Percentiles rank a stretch among this genome's conserved stretches.
Conservation (phyloP, 2,113 vertebrate species). For the Agelaius phoeniceus region DNA sequence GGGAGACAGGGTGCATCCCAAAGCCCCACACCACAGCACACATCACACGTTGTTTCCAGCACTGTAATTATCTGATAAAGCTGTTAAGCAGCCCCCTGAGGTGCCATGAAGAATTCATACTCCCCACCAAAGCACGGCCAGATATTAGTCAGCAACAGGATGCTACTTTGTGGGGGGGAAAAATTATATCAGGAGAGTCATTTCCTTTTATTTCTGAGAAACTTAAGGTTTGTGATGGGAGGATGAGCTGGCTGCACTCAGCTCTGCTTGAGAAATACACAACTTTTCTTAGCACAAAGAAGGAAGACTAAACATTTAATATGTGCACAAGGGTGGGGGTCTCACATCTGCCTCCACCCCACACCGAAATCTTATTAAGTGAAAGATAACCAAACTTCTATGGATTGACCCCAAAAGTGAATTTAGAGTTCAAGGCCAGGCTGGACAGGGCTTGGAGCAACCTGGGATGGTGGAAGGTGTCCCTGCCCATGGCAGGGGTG, state of each 20-base stretch:
- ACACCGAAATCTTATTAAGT: background rate
- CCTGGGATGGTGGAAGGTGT: background rate
- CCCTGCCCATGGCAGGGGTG: background rate
- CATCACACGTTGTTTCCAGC: conserved; percentile 28
- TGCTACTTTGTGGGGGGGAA: fast-evolving
- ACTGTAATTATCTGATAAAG: conserved; percentile 45
- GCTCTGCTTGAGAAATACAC: background rate
- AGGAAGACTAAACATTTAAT: background rate
- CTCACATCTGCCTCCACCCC: background rate
- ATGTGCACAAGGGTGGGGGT: fast-evolving
- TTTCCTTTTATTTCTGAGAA: background rate
- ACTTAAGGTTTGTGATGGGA: background rate
- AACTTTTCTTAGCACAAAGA: fast-evolving
- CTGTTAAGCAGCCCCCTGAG: background rate
- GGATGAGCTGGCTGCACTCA: background rate
- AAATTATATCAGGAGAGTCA: background rate
- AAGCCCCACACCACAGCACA: background rate
- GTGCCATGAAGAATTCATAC: background rate
- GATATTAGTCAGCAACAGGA: background rate
- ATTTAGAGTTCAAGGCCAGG: background rate
- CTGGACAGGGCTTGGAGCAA: fast-evolving
- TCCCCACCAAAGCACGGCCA: background rate
- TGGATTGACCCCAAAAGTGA: background rate
- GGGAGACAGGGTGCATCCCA: background rate
- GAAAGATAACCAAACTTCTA: background rate